Evolutionary conservation across 2,888 invertebrate genomes (phyloP).

Genomic region (Malachius bipustulatus): DNA sequence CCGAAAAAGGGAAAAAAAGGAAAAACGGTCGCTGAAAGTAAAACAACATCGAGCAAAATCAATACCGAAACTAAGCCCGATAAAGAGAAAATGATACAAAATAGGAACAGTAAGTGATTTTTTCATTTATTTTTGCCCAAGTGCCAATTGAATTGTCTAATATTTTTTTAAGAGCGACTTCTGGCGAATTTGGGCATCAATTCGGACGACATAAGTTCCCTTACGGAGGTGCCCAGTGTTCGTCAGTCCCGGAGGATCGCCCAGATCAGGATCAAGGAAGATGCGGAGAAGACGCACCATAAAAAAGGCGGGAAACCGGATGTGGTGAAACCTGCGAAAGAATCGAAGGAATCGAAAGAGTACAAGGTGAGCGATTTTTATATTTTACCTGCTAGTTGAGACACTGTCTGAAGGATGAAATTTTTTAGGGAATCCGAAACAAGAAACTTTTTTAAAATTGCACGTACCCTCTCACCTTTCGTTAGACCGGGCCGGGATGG

Average conservation of each 20-base stretch:
- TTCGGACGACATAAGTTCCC: constrained; percentile 26
- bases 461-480: no score
- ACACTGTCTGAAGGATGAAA: no score
- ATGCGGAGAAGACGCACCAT: constrained; percentile 63
- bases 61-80: no score
- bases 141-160: no score
- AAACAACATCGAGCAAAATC: no score
- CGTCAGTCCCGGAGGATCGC: constrained; percentile 77
- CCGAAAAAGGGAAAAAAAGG: constrained; percentile 23
- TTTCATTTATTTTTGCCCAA: constrained; percentile 8
- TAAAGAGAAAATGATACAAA: background rate
- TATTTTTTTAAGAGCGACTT: constrained; percentile 31
- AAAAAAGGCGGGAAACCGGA: constrained; percentile 13
- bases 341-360: no score
- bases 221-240: constrained; percentile 45
- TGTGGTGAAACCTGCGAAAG: no score
- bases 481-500: no score
- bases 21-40: constrained; percentile 3
- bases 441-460: no score
- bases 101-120: constrained; percentile 3
- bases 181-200: constrained; percentile 41
- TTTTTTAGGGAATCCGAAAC: no score
- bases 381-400: no score
- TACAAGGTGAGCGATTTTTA: no score
- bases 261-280: constrained; percentile 76